Evolutionary conservation across 1,140 invertebrate genomes (phyloP).

Genomic region (Scaptomyza pallida): DNA sequence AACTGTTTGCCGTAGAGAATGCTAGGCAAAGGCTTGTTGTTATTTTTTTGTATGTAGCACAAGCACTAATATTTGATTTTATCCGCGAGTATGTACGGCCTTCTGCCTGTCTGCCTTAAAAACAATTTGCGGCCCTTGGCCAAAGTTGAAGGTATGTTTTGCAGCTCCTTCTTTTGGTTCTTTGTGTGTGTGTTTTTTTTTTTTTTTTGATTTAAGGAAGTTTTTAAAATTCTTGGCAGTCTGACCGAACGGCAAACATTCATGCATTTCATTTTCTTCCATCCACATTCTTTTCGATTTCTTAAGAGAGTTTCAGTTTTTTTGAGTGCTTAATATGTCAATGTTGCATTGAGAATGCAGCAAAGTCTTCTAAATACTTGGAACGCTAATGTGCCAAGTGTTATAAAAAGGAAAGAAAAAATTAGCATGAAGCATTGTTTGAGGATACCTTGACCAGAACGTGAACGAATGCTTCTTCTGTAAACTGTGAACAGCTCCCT

Average conservation of each 20-base stretch:
- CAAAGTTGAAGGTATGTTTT: slow-evolving; percentile 50
- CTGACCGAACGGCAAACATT: slow-evolving; percentile 4
- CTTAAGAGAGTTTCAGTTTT: not conserved
- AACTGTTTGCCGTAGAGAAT: slow-evolving; percentile 6
- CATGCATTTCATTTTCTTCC: not conserved
- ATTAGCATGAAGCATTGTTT: slow-evolving; percentile 16
- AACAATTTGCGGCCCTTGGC: slow-evolving; percentile 68
- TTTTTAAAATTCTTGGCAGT: slow-evolving; percentile 47
- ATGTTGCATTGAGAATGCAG: slow-evolving; percentile 7
- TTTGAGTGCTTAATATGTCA: slow-evolving; percentile 2
- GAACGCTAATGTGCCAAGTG: slow-evolving; percentile 5
- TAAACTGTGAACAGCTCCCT: not conserved
- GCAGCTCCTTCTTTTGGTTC: not conserved
- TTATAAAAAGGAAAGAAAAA: not conserved
- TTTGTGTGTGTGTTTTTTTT: slow-evolving; percentile 3
- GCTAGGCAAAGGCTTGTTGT: slow-evolving; percentile 17
- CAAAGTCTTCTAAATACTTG: not conserved
- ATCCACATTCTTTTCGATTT: not conserved
- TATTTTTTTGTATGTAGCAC: not conserved
- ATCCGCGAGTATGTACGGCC: slow-evolving; percentile 38
- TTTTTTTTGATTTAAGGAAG: slow-evolving; percentile 5
- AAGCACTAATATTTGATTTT: slow-evolving; percentile 39
- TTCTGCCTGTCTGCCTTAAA: slow-evolving; percentile 40
- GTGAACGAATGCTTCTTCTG: not conserved
- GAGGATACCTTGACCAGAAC: not conserved